phyloP scores from a whole-genome alignment of 1,140 invertebrate species.

The Micrasema longulum region DNA sequence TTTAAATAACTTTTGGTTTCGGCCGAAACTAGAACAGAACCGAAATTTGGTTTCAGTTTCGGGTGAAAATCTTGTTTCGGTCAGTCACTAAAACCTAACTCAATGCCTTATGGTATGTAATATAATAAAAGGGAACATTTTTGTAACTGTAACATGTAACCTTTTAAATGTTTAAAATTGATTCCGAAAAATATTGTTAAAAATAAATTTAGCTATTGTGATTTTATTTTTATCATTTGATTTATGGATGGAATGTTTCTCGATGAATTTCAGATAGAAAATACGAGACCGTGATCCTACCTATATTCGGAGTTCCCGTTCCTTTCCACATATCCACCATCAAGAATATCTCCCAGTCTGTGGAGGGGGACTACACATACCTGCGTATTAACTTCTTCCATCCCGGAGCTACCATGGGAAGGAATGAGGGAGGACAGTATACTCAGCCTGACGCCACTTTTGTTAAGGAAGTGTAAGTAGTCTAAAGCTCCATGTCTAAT shows the following conservation, averaged over 20 bases:
- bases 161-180: no score
- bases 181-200: no score
- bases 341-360: constrained; percentile 98
- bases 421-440: constrained; percentile 90
- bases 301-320: constrained; percentile 94
- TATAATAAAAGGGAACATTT: no score
- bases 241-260: not conserved
- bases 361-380: constrained; percentile 99
- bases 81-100: no score
- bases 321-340: constrained; percentile 99
- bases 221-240: constrained; percentile 10
- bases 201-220: no score
- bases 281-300: constrained; percentile 97
- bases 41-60: no score
- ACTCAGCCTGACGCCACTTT: constrained; percentile 96
- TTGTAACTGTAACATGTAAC: no score
- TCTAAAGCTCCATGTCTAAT: no score
- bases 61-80: no score
- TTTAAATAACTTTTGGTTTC: no score
- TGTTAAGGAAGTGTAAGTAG: constrained; percentile 95
- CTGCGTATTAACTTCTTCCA: constrained; percentile 99
- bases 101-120: no score
- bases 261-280: constrained; percentile 85
- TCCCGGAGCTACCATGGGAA: constrained; percentile 94
- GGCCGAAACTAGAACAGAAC: no score